phyloP scores from a whole-genome alignment of 2,113 vertebrate genomes.

The Phalacrocorax pelagicus region DNA sequence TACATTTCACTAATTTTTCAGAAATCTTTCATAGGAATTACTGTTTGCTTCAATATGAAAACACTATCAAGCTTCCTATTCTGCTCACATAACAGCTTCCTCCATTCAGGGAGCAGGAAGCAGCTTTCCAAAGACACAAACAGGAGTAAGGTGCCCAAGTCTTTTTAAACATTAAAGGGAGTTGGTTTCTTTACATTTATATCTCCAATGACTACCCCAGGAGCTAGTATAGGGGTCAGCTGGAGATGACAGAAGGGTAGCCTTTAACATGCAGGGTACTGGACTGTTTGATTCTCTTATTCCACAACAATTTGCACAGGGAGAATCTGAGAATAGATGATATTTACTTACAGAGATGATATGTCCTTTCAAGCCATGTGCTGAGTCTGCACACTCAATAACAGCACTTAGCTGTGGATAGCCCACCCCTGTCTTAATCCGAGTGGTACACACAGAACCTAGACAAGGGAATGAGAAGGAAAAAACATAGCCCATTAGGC shows the following conservation, averaged over 20 bases:
- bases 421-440: slow-evolving; percentile 97
- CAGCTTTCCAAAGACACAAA: background rate
- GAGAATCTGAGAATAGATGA: background rate
- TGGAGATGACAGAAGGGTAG: background rate
- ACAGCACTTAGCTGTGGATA: slow-evolving; percentile 97
- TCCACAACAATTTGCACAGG: background rate
- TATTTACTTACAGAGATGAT: slow-evolving; percentile 93
- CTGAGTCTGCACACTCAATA: slow-evolving; percentile 98
- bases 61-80: background rate
- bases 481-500: background rate
- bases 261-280: background rate
- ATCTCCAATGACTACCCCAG: background rate
- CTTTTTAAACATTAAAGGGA: background rate
- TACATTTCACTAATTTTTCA: background rate
- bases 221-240: background rate
- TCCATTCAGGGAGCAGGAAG: background rate
- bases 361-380: slow-evolving; percentile 96
- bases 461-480: background rate
- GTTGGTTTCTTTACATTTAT: background rate
- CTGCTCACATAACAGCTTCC: background rate
- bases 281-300: background rate
- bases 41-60: background rate
- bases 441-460: slow-evolving; percentile 98
- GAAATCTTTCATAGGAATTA: background rate
- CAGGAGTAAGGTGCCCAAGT: background rate